Percentiles rank a stretch among this genome's conserved stretches.
Conservation (phyloP, 1,140 invertebrate genomes). For the Anastrepha obliqua region DNA sequence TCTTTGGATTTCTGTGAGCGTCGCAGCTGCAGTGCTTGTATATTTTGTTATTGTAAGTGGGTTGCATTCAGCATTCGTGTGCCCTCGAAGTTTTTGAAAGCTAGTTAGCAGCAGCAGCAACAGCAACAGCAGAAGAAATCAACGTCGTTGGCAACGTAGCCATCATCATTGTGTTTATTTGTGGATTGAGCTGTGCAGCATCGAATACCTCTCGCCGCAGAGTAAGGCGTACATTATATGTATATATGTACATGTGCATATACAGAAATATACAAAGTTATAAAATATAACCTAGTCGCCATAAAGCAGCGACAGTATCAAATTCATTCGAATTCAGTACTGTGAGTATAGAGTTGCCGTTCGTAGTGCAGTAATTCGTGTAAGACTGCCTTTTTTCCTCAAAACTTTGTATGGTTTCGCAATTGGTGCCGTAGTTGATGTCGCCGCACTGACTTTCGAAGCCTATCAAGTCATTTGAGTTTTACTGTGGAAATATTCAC, state of each 20-base stretch:
- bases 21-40: slow-evolving; percentile 1
- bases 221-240: not conserved
- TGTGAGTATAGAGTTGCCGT: slow-evolving; percentile 20
- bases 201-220: not conserved
- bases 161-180: slow-evolving; percentile 38
- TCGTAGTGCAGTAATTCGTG: not conserved
- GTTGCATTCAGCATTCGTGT: slow-evolving; percentile 33
- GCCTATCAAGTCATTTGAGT: slow-evolving; percentile 38
- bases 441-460: slow-evolving; percentile 17
- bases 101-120: not conserved
- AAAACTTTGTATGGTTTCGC: slow-evolving; percentile 31
- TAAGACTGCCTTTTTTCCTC: slow-evolving; percentile 30
- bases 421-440: slow-evolving; percentile 3
- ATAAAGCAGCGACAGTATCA: slow-evolving; percentile 36
- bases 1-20: slow-evolving; percentile 38
- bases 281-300: not conserved
- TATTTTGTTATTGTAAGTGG: slow-evolving; percentile 17
- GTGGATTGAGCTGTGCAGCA: slow-evolving; percentile 34
- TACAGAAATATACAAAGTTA: not conserved
- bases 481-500: slow-evolving; percentile 4
- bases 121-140: slow-evolving; percentile 19
- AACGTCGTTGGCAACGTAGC: slow-evolving; percentile 28
- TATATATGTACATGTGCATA: not conserved
- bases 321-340: not conserved
- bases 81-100: slow-evolving; percentile 39